These are phyloP conservation scores for Lophotriccus pileatus DNA, from an alignment of 2,797 vertebrate genomes.

Conservation along the genomic window DNA sequence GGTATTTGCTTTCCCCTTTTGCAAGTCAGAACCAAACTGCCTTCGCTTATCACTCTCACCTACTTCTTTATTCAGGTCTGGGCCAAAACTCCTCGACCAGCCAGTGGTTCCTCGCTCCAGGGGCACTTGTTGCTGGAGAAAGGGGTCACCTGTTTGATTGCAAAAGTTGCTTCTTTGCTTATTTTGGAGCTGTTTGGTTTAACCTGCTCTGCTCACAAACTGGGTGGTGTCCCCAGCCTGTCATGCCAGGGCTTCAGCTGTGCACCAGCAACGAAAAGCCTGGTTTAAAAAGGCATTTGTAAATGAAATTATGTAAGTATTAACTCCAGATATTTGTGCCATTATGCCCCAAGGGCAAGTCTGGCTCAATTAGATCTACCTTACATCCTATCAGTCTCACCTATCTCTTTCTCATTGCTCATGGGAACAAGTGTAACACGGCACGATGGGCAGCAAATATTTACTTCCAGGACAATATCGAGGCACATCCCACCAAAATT, in stretches of 20 bases:
- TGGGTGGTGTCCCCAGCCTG: background rate
- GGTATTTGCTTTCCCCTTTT: background rate
- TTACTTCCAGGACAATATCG: background rate
- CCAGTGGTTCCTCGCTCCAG: background rate
- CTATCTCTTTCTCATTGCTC: background rate
- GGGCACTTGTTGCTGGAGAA: background rate
- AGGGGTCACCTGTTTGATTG: background rate
- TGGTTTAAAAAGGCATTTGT: background rate
- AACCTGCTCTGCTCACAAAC: background rate
- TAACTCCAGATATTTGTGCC: background rate
- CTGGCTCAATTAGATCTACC: background rate
- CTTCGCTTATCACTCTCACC: background rate
- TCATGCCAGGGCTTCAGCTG: background rate
- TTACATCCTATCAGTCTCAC: background rate
- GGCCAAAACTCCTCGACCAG: background rate
- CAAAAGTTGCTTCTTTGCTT: background rate
- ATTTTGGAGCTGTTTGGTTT: background rate
- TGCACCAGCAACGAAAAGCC: background rate
- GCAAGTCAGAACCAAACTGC: background rate
- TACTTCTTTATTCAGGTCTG: background rate
- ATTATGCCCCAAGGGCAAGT: background rate
- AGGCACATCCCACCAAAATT: background rate
- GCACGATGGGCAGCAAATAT: accelerated
- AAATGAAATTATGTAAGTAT: background rate
- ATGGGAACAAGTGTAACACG: background rate